Evolutionary conservation across 1,140 invertebrate genomes (phyloP).

Genomic region (Meloidogyne exigua): DNA sequence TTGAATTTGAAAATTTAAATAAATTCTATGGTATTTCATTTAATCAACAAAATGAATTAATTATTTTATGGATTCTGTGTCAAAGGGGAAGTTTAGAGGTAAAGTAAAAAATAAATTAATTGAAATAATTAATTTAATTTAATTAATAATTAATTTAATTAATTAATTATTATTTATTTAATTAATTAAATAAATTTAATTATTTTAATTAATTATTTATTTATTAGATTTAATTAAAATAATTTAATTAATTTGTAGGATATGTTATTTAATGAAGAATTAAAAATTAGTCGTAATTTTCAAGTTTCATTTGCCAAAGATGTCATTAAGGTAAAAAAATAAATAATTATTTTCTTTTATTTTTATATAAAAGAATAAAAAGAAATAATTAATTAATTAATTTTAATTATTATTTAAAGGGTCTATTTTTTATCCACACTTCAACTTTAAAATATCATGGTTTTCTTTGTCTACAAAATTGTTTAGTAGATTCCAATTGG

Average conservation of each 20-base stretch:
- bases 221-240: too few relatives aligned
- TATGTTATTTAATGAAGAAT: constrained; percentile 61
- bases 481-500: constrained; percentile 63
- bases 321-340: constrained; percentile 54
- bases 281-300: constrained; percentile 62
- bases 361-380: too few relatives aligned
- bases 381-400: too few relatives aligned
- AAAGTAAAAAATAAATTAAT: neutral
- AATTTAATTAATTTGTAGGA: constrained; percentile 50
- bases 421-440: constrained; percentile 55
- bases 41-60: constrained; percentile 63
- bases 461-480: constrained; percentile 62
- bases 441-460: constrained; percentile 56
- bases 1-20: constrained; percentile 63
- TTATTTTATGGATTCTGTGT: constrained; percentile 61
- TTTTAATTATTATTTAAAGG: constrained; percentile 40
- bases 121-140: neutral
- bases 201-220: too few relatives aligned
- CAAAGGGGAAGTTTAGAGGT: constrained; percentile 59
- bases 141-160: constrained; percentile 34
- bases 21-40: constrained; percentile 64
- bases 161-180: too few relatives aligned
- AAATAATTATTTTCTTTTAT: constrained; percentile 9
- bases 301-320: constrained; percentile 64
- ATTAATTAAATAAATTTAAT: too few relatives aligned